Conservation (phyloP, 53 echinoderm and acorn worm genomes). For the Echinometra lucunter region DNA sequence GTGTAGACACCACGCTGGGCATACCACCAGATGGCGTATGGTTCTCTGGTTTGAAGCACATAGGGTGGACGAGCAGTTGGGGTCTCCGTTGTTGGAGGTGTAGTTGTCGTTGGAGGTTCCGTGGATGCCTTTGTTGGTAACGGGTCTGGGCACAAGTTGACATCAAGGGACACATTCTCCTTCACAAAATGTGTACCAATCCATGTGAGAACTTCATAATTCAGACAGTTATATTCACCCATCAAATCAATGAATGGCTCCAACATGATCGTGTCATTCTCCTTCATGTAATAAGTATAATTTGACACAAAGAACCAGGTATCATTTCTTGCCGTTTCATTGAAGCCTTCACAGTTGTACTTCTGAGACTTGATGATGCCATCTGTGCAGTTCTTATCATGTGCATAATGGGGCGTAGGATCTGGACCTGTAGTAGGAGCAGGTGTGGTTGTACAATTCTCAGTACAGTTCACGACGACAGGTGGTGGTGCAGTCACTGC, state of each 20-base stretch:
- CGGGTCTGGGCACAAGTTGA: conserved; percentile 74
- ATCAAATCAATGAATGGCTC: conserved; percentile 71
- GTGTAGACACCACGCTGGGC: conserved; percentile 81
- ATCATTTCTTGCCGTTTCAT: conserved; percentile 58
- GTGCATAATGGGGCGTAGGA: conserved; percentile 50
- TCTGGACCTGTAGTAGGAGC: background rate
- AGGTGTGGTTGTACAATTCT: conserved; percentile 1
- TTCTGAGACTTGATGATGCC: conserved; percentile 53
- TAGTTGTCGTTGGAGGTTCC: conserved; percentile 61
- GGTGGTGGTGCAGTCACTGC: background rate
- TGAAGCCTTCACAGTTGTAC: conserved; percentile 59
- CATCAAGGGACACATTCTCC: conserved; percentile 74
- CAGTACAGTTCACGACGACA: background rate
- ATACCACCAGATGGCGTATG: conserved; percentile 84
- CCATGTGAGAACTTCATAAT: conserved; percentile 62
- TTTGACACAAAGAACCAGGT: conserved; percentile 69
- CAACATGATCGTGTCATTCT: conserved; percentile 74
- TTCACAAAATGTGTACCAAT: conserved; percentile 66
- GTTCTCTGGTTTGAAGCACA: conserved; percentile 82
- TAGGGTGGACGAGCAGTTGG: conserved; percentile 75
- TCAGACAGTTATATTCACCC: conserved; percentile 72
- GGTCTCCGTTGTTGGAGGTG: conserved; percentile 58
- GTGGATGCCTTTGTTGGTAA: conserved; percentile 71
- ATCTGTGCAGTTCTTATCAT: conserved; percentile 50
- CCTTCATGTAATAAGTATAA: conserved; percentile 73